Evolutionary conservation across 2,888 invertebrate genomes (phyloP).

Genomic region (Epistrophe grossulariae): DNA sequence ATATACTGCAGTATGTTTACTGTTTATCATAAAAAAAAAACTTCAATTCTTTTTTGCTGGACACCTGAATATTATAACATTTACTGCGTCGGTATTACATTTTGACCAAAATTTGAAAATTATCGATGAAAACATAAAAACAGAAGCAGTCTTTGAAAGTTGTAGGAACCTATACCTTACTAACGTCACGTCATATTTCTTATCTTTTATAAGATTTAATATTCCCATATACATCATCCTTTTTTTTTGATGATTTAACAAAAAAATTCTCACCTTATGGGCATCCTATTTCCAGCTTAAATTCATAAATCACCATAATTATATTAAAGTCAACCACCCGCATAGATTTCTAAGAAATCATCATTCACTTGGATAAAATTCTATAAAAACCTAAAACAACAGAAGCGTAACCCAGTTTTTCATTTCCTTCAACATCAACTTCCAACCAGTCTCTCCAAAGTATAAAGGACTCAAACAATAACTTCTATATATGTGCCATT

Average conservation of each 20-base stretch:
- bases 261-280: constrained; percentile 32
- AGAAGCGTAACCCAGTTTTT: constrained; percentile 73
- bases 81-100: too few relatives aligned
- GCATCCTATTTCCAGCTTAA: constrained; percentile 8
- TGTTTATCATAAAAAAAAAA: too few relatives aligned
- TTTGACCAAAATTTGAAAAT: too few relatives aligned
- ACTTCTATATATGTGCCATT: neutral
- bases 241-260: neutral
- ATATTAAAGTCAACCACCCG: constrained; percentile 42
- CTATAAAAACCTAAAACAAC: constrained; percentile 17
- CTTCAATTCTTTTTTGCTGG: too few relatives aligned
- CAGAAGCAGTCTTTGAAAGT: neutral
- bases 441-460: constrained; percentile 16
- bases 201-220: neutral
- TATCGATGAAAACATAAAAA: neutral
- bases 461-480: neutral
- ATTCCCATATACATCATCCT: neutral
- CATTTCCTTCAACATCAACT: constrained; percentile 59
- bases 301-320: constrained; percentile 45
- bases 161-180: neutral
- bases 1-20: too few relatives aligned
- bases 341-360: constrained; percentile 65
- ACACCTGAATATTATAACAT: too few relatives aligned
- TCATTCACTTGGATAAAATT: constrained; percentile 26
- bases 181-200: neutral